Base-by-base conservation (phyloP, 2,113 vertebrate species). In the Amphilophus citrinellus region DNA sequence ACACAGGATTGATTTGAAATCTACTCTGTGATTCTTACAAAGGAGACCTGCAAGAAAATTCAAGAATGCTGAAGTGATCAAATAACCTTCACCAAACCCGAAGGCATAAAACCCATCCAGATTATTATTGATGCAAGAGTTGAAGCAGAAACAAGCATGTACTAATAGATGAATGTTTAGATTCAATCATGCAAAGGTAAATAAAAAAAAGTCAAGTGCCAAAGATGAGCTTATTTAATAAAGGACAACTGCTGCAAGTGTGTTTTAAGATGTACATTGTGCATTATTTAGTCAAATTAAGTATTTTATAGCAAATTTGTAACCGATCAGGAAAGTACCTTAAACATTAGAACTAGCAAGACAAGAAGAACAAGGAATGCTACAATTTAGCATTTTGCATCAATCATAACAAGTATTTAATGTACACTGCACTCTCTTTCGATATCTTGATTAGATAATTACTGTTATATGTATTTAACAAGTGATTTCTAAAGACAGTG, bases 51-150 rank as follows among this genome's bases (percentile, higher is more conserved):
- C 10, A 71, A 66, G 37, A 20, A 57, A 77, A 73, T 78, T 24
- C 75, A 39, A 62, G 10, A 22, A 80, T 30, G 24, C 83, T 78
- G 50, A 50, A 83, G 78, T 80, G 86, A 89, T 89, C 84, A 85
- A 82, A 93, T 32, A 81, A 11, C 30, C 59, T 79, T 87, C 78
- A 87, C 87, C 84, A 91, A 91, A 87, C 87, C 85, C 80, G 84
- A 60, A 83, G 0, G n/a, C 24, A 20, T 53, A 53, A 22, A 83
- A 58, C 79, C 88, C 88, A 91, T 93, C 89, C 66, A 84, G 77
- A 87, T 85, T 61, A 56, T 83, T 84, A 85, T 79, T 71, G 22
- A 65, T 77, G 53, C 86, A 62, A 82, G 18, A 32, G 73, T 68
- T 76, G 53, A 81, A 78, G 88, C 88, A 91, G 75, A 90, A 88